Evolutionary conservation across 2,113 vertebrate genomes (phyloP), one percentile per base, ranked within the genome.

Genomic region (Galeopterus variegatus): DNA sequence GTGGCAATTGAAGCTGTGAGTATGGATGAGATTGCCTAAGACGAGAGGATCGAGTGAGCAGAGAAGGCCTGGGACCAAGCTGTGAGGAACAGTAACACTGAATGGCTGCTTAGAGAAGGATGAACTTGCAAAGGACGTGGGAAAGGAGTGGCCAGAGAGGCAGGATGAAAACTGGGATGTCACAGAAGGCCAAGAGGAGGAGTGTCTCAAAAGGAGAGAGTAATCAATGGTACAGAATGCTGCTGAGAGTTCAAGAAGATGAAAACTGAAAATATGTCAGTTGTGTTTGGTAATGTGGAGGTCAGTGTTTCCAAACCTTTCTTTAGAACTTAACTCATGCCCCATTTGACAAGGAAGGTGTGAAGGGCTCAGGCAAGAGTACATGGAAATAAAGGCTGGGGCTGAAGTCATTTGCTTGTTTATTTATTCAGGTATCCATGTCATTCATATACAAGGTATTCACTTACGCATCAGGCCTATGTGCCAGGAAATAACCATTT

Each of bases 201-300:
- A 62, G 24, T 21, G 0, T 64, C 81, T 62, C 28, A 69, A 93
- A 89, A 26, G 18, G 9, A 85, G 8, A 73, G 69, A 79, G 14
- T 14, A 45, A 80, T 45, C 26, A 50, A 31, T 19, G 60, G 28
- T 17, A 60, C 23, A 85, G 77, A 86, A 52, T 77, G 31, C 15
- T 79, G 26, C 65, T 69, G 48, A 92, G 62, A 84, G 70, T 36
- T 94, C 52, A 88, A 77, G 64, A 90, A 67, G 84, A 75, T 73
- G 48, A 96, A 41, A 45, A 33, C 77, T 58, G n/a, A 95, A 89
- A 60, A 88, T 18, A 70, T 3, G 3, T 69, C 52, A 89, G 58
- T 8, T 92, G n/a, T 36, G 50, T 75, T 88, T 88, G 69, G 33
- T 56, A 62, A 88, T 5, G 17, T 48, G 73, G 52, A 91, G 26